phyloP scores from a whole-genome alignment of 1,140 invertebrate genomes.

The Latrodectus geometricus region DNA sequence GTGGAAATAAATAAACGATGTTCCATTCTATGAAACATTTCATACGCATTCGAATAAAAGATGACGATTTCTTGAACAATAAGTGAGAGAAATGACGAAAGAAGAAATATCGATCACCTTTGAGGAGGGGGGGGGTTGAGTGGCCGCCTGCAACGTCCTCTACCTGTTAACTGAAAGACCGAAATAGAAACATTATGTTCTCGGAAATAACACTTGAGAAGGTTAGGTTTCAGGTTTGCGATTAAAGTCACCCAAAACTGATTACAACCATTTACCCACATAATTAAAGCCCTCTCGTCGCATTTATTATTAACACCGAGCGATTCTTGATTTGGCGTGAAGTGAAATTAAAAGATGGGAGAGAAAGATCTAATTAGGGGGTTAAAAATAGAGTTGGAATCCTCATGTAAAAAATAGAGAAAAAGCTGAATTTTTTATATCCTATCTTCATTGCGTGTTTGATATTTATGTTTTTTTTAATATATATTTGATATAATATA shows the following conservation, averaged over 20 bases:
- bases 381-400: neutral
- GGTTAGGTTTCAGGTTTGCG: no score
- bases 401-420: neutral
- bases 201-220: slow-evolving; percentile 1
- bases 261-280: neutral
- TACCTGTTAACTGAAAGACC: slow-evolving; percentile 11
- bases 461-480: neutral
- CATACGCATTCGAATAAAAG: no score
- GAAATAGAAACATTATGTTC: slow-evolving; percentile 14
- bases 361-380: neutral
- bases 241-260: neutral
- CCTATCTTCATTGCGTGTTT: neutral
- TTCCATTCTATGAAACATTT: no score
- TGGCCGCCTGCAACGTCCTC: slow-evolving; percentile 14
- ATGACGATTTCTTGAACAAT: no score
- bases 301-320: neutral
- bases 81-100: neutral
- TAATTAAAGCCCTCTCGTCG: neutral
- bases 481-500: neutral
- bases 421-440: neutral
- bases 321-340: neutral
- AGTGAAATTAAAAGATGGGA: neutral
- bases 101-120: neutral
- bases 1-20: no score
- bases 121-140: neutral